Evolutionary conservation across 2,888 invertebrate species (phyloP), one percentile per base, ranked within the genome.

Genomic region (Orthosia gracilis): DNA sequence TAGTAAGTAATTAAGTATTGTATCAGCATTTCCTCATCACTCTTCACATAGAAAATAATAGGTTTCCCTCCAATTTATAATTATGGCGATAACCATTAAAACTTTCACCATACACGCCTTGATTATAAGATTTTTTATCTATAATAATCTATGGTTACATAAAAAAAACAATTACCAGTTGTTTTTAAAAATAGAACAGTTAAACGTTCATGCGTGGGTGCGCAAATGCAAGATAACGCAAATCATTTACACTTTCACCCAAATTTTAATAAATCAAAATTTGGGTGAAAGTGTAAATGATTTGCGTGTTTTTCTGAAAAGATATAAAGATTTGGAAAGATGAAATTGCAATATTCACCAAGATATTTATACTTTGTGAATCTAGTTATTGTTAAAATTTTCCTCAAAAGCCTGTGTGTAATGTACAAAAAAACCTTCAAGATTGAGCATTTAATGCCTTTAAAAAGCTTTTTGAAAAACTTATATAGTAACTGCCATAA

Each of bases 51-150:
- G 31, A 68, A 65, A 68, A 64, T 79, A 69, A 73, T 73, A 11
- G 18, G 57, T 59, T 71, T 78, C 52, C 59, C 52, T 50, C 45
- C 49, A 68, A 61, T 49, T 23, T 11, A 18, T 81, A 73, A 69
- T 77, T 61, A 64, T 68, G n/a, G 66, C 17, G 61, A 52, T 67
- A 57, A 54, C 50, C 50, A 78, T 71, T 64, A 68, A 63, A 76
- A 82, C 83, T 79, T 83, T 83, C 84, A 50, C 76, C 23, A 45
- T n/a, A 18, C 17, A 55, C 49, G 58, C 62, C n/a, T 72, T 65
- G 49, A 72, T 85, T 82, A 75, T 72, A 70, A 59, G 47, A 70
- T 69, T 66, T 78, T 82, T 75, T 71, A 82, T 82, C 76, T 82
- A n/a, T 75, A 74, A 54, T 70, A 64, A 59, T 75, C 40, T 73